Evolutionary conservation across 2,113 vertebrate genomes (phyloP).

Genomic region (Dendropsophus ebraccatus): DNA sequence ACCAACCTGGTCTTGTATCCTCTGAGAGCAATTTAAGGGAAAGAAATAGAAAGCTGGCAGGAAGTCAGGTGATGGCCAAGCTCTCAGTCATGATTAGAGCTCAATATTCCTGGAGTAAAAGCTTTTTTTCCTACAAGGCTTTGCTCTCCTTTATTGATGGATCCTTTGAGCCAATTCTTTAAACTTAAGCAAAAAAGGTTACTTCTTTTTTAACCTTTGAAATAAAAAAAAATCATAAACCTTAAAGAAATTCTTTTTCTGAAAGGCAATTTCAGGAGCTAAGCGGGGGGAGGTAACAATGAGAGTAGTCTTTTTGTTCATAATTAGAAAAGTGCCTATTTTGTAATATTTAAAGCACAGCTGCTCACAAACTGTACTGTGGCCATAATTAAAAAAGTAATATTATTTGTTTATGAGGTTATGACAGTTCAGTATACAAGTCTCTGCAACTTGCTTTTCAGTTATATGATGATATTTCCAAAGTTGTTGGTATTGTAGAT

Average conservation of each 20-base stretch:
- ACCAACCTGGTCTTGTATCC: slow-evolving; percentile 59
- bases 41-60: slow-evolving; percentile 58
- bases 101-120: slow-evolving; percentile 59
- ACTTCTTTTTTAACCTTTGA: slow-evolving; percentile 25
- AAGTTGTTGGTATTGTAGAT: too few species aligned
- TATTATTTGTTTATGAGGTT: too few species aligned
- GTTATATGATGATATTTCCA: background rate
- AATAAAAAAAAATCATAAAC: slow-evolving; percentile 44
- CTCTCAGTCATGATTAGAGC: slow-evolving; percentile 59
- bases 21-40: slow-evolving; percentile 58
- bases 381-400: too few species aligned
- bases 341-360: background rate
- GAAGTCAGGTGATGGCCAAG: slow-evolving; percentile 58
- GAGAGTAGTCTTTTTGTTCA: background rate
- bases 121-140: slow-evolving; percentile 49
- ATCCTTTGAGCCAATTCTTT: slow-evolving; percentile 55
- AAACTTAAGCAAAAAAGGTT: slow-evolving; percentile 51
- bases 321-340: background rate
- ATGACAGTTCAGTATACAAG: background rate
- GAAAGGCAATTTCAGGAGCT: slow-evolving; percentile 9
- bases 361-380: background rate
- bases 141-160: slow-evolving; percentile 55
- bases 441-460: background rate
- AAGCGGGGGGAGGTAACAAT: slow-evolving; percentile 17
- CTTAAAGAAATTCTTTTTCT: slow-evolving; percentile 35